Evolutionary conservation across 2,113 vertebrate genomes (phyloP), one percentile per base, ranked within the genome.

Genomic region (Herpailurus yagouaroundi): DNA sequence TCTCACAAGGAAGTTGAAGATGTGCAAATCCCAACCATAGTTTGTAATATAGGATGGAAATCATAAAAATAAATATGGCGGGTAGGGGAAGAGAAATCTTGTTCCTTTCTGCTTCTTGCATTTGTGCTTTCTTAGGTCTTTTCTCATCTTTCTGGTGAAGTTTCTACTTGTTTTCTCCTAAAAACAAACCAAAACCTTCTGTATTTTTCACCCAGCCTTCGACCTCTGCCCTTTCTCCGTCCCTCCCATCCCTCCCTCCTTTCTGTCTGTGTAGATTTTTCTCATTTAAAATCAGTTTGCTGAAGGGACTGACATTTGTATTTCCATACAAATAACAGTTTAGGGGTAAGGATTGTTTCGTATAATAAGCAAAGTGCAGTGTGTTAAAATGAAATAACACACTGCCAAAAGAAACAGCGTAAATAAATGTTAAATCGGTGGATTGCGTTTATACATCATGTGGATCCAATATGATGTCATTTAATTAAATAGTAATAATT

Each of bases 1-100:
- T 31, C 25, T 31, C 13, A 31, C 4, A 77, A 18, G 45, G 41
- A 77, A 31, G 48, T 8, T 2, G 41, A 14, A 48, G 29, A 16
- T 18, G 7, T 18, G 14, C 25, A 31, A 7, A 10, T 77, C 0
- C 2, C 41, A 0, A 18, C 14, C 7, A 4, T 1, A 2, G 7
- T 15, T 10, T 77, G 18, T 29, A 18, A 48, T 18, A 4, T 9
- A 8, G 4, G 31, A 77, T 4, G 1, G 7, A 31, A 31, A 45
- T 77, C 41, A 7, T 77, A 27, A 31, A 48, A 18, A 18, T 29
- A 48, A 18, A 31, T 9, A 5, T 29, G 74, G 74, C 16, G 8
- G 7, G 3, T 4, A 23, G 4, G 69, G 7, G 74, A 29, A 14
- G 41, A 77, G 74, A 18, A 48, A 4, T 76, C 73, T 9, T 29